These are phyloP conservation scores for Falco biarmicus DNA, from an alignment of 2,797 vertebrate species.

Conservation along the genomic window DNA sequence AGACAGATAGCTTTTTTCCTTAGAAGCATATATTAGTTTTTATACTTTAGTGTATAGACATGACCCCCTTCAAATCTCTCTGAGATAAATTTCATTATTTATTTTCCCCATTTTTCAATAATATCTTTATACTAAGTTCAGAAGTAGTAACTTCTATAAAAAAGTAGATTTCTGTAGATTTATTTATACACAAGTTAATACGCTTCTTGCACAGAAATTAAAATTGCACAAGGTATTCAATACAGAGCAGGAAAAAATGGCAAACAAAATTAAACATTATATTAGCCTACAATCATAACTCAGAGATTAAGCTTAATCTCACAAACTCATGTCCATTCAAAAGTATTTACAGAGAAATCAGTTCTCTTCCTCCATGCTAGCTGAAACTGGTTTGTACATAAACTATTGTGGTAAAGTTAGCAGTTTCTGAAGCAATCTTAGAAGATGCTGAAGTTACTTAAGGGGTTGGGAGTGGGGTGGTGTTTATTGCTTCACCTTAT, in stretches of 20 bases:
- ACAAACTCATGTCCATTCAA: background rate
- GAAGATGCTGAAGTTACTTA: background rate
- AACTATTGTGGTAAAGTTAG: background rate
- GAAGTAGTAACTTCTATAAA: background rate
- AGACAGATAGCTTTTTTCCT: background rate
- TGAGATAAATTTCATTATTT: background rate
- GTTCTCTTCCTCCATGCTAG: background rate
- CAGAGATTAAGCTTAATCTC: background rate
- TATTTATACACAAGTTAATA: background rate
- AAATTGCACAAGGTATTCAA: background rate
- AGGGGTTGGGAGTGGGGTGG: too few relatives aligned
- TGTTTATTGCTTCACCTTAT: background rate
- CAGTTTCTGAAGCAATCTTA: background rate
- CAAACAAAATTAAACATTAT: background rate
- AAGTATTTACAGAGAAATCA: background rate
- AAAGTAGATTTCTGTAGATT: background rate
- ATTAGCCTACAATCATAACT: background rate
- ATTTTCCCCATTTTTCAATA: background rate
- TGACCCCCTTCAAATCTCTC: background rate
- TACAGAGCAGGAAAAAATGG: background rate
- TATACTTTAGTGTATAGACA: background rate
- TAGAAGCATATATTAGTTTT: background rate
- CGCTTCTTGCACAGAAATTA: background rate
- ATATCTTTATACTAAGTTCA: background rate
- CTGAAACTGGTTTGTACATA: background rate